phyloP scores from a whole-genome alignment of 2,113 vertebrate genomes.

The Gobio gobio region DNA sequence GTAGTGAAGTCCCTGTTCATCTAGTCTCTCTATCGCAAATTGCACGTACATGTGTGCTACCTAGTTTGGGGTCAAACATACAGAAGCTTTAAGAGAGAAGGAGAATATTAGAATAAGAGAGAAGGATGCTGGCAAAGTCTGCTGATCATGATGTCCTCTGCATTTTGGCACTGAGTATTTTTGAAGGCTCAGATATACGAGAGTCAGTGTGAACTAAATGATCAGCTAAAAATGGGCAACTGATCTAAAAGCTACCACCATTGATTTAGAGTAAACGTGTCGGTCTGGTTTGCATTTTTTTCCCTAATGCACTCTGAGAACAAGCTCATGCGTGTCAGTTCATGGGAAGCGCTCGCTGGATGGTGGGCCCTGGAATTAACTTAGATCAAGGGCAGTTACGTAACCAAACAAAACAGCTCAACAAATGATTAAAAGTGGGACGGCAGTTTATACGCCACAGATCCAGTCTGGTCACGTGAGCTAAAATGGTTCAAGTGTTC shows the following conservation, averaged over 20 bases:
- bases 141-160: background rate
- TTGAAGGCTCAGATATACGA: background rate
- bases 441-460: background rate
- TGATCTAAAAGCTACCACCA: background rate
- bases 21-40: background rate
- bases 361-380: slow-evolving; percentile 42
- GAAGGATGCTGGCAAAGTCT: background rate
- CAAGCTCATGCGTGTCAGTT: slow-evolving; percentile 15
- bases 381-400: slow-evolving; percentile 48
- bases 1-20: slow-evolving; percentile 2
- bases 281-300: background rate
- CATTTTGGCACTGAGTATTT: slow-evolving; percentile 30
- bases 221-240: background rate
- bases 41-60: background rate
- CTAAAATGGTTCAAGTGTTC: slow-evolving; percentile 12
- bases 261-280: background rate
- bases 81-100: background rate
- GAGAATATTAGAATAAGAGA: slow-evolving; percentile 55
- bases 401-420: slow-evolving; percentile 45
- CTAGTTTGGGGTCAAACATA: background rate
- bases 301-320: slow-evolving; percentile 15
- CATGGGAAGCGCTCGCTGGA: background rate
- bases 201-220: background rate
- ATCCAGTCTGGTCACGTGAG: background rate
- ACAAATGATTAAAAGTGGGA: slow-evolving; percentile 34